Evolutionary conservation across 2,888 invertebrate genomes (phyloP).

Genomic region (Lasioglossum vierecki): DNA sequence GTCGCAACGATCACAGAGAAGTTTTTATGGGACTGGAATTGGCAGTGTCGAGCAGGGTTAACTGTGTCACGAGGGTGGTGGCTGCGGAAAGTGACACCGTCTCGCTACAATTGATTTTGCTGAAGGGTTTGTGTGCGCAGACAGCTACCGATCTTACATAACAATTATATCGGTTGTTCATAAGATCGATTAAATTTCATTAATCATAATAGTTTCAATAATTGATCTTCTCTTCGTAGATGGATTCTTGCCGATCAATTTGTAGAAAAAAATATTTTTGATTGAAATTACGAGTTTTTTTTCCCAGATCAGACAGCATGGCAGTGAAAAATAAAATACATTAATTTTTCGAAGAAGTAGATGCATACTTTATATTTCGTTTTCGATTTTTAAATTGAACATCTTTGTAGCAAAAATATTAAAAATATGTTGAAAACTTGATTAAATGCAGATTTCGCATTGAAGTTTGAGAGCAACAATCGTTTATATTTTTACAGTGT

Average conservation of each 20-base stretch:
- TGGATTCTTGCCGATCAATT: not conserved
- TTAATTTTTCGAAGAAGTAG: too few relatives aligned
- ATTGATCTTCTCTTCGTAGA: too few relatives aligned
- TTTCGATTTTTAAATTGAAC: too few relatives aligned
- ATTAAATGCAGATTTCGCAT: too few relatives aligned
- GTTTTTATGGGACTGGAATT: constrained; percentile 9
- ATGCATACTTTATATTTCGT: too few relatives aligned
- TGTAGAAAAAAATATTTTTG: not conserved
- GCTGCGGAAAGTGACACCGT: not conserved
- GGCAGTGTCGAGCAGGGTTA: constrained; percentile 9
- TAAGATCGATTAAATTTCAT: not conserved
- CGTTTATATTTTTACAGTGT: not conserved
- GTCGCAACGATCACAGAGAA: constrained; percentile 1
- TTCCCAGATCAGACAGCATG: too few relatives aligned
- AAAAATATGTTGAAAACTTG: too few relatives aligned
- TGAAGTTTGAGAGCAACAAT: not conserved
- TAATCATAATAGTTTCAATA: too few relatives aligned
- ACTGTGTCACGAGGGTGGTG: constrained; percentile 1
- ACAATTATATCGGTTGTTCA: not conserved
- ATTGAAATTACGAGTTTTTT: too few relatives aligned
- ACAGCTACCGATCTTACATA: not conserved
- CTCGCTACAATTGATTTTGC: not conserved
- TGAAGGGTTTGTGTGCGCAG: not conserved
- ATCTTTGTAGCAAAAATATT: too few relatives aligned
- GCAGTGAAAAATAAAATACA: too few relatives aligned